These are phyloP conservation scores for Choreutis nemorana DNA, from an alignment of 2,888 invertebrate genomes.

Conservation along the genomic window DNA sequence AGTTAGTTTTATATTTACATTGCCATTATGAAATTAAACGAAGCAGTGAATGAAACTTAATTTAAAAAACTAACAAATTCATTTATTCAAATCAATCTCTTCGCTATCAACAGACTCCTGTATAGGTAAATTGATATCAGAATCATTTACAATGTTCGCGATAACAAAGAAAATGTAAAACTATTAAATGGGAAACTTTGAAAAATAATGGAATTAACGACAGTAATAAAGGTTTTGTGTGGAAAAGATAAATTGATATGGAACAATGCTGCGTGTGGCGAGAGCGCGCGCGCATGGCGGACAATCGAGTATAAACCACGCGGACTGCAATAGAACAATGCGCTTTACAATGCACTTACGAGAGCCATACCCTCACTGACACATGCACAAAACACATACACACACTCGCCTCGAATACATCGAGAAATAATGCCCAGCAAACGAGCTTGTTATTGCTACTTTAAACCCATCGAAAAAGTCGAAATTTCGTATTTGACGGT, in stretches of 20 bases:
- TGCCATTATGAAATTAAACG: too few relatives aligned
- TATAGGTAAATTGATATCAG: too few relatives aligned
- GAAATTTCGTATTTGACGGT: slow-evolving; percentile 1
- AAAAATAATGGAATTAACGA: slow-evolving; percentile 33
- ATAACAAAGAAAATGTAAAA: too few relatives aligned
- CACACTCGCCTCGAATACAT: slow-evolving; percentile 19
- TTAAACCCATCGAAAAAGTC: slow-evolving; percentile 13
- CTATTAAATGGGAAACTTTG: too few relatives aligned
- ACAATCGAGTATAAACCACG: slow-evolving; percentile 53
- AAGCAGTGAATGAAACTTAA: too few relatives aligned
- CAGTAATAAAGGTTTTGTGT: slow-evolving; percentile 27
- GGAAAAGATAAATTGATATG: slow-evolving; percentile 24
- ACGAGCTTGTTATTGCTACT: slow-evolving; percentile 51
- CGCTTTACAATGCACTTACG: slow-evolving; percentile 31
- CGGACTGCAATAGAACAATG: slow-evolving; percentile 37
- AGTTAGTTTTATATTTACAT: too few relatives aligned
- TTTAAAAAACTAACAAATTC: too few relatives aligned
- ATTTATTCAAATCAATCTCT: too few relatives aligned
- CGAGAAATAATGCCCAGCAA: slow-evolving; percentile 37
- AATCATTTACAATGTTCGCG: too few relatives aligned
- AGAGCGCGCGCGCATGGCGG: slow-evolving; percentile 13
- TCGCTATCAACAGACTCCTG: too few relatives aligned
- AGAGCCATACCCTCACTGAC: slow-evolving; percentile 13
- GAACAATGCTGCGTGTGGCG: slow-evolving; percentile 18
- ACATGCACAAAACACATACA: slow-evolving; percentile 8